Evolutionary conservation across 2,113 vertebrate species (phyloP).

Genomic region (Equus przewalskii): DNA sequence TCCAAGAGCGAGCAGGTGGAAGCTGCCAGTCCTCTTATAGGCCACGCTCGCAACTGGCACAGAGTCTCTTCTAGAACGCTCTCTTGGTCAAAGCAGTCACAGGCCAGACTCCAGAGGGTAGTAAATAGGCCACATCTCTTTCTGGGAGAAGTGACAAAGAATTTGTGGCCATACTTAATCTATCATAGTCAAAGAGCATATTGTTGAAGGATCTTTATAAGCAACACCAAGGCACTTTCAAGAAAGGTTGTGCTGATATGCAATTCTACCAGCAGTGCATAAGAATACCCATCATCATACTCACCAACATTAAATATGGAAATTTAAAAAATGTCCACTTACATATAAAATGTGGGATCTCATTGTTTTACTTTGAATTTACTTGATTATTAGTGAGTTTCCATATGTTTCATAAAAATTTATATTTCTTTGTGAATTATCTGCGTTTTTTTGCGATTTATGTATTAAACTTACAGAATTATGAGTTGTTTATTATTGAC

Average conservation of each 20-base stretch:
- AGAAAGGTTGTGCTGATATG: background rate
- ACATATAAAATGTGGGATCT: background rate
- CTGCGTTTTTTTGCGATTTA: background rate
- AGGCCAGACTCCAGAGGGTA: background rate
- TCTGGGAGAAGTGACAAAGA: background rate
- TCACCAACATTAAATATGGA: background rate
- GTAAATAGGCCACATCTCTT: background rate
- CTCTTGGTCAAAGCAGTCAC: background rate
- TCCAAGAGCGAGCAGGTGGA: background rate
- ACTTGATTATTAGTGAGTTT: background rate
- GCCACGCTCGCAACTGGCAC: background rate
- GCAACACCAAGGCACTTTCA: background rate
- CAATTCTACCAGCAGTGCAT: background rate
- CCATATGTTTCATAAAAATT: background rate
- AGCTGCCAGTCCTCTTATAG: background rate
- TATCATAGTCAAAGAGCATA: background rate
- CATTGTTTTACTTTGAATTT: slow-evolving; percentile 40
- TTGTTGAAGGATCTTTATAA: background rate
- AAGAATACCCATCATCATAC: background rate
- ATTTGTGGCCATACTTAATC: background rate
- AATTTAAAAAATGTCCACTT: background rate
- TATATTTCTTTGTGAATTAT: background rate
- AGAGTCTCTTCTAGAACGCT: background rate
- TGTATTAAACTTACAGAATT: slow-evolving; percentile 3
- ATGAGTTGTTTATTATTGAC: background rate